Evolutionary conservation across 2,113 vertebrate genomes (phyloP).

Genomic region (Odontesthes bonariensis): DNA sequence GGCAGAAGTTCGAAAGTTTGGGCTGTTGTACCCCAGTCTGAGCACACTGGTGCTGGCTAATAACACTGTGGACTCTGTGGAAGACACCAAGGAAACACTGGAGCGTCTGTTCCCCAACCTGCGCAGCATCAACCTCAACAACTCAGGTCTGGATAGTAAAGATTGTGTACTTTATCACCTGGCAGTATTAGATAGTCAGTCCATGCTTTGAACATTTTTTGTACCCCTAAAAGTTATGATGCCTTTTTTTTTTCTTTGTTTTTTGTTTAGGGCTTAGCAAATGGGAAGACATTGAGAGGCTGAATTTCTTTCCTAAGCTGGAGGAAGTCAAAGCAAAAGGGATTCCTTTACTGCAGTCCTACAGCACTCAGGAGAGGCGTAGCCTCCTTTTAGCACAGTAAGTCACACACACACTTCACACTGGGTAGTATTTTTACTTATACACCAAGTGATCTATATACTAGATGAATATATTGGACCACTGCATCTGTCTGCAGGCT

Average conservation of each 20-base stretch:
- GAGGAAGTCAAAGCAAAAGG: conserved; percentile 92
- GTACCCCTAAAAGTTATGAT: neutral
- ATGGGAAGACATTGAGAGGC: conserved; percentile 95
- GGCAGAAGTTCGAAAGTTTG: conserved; percentile 94
- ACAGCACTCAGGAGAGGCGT: conserved; percentile 90
- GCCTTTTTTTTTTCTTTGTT: neutral
- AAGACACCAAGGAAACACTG: conserved; percentile 87
- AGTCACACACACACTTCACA: conserved; percentile 30
- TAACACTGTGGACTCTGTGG: conserved; percentile 89
- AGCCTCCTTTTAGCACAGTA: conserved; percentile 91
- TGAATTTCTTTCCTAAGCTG: conserved; percentile 95
- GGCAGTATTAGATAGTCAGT: rapidly evolving
- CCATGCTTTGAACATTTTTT: neutral
- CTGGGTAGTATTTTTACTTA: neutral
- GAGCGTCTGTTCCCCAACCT: conserved; percentile 91
- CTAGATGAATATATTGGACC: neutral
- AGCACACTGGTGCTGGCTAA: conserved; percentile 93
- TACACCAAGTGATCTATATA: neutral
- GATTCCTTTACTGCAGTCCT: conserved; percentile 92
- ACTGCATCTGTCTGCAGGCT: conserved; percentile 80
- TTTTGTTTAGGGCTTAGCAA: conserved; percentile 86
- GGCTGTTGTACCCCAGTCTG: conserved; percentile 92
- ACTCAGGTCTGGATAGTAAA: conserved; percentile 87
- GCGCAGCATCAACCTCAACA: conserved; percentile 95
- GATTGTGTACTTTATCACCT: too few relatives aligned